Evolutionary conservation across 2,113 vertebrate species (phyloP), one percentile per base, ranked within the genome.

Genomic region (Myotis lucifugus): DNA sequence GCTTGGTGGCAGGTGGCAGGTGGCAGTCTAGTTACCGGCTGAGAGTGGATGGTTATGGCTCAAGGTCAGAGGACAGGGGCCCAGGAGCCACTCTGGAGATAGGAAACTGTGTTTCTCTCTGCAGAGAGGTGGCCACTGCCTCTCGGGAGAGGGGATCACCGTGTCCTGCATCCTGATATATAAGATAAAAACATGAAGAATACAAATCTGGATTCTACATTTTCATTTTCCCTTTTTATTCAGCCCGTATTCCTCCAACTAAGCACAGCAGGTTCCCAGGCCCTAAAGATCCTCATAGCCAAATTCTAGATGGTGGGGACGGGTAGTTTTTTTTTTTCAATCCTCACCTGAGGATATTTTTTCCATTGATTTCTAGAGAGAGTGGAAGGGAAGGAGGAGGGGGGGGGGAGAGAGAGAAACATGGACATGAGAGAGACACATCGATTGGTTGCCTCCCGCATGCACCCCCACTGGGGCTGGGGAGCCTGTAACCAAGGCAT

Each of bases 171-270:
- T 61, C 46, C 66, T 77, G 13, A 54, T 48, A 52, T 10, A 72
- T 18, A 90, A 50, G 81, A 48, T 56, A 72, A 76, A 74, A 93
- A 69, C 29, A 46, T 1, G 27, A 72, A 72, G 27, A 52, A 88
- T 59, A 17, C 67, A 73, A 91, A 76, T 42, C 40, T 72, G 34
- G 11, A 73, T 37, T 61, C 10, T 34, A 37, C 21, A 4, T 90
- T 29, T 74, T 81, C 72, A 59, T 46, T 13, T 79, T 87, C 84
- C 17, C 52, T 79, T 96, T 88, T 93, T n/a, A 92, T 59, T 67
- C 92, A 85, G 42, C 40, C 40, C 52, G 3, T 73, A 10, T 64
- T 82, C 48, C 34, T 85, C 19, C 0, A 34, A 86, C 76, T 15
- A 83, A 88, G 64, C 34, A 54, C 19, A 82, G 89, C 42, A 52